Evolutionary conservation across 2,888 invertebrate species (phyloP).

Genomic region (Nebria salina): DNA sequence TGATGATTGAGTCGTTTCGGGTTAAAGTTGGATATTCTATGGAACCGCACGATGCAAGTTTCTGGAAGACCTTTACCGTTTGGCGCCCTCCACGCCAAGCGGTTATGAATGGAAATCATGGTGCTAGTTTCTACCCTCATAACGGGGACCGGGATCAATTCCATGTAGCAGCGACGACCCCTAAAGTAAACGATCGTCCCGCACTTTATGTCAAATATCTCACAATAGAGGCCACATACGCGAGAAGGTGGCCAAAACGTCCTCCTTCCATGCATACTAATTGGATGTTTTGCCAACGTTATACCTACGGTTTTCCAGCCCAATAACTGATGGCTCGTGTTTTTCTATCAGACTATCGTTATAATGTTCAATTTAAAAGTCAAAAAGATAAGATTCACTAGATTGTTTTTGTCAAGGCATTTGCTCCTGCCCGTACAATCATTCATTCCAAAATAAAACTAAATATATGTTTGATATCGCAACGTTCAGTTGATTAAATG

Average conservation of each 20-base stretch:
- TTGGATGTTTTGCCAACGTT: neutral
- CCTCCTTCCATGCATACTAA: constrained; percentile 42
- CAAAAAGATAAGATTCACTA: no score
- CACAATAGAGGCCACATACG: constrained; percentile 32
- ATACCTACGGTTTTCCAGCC: neutral
- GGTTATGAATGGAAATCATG: constrained; percentile 3
- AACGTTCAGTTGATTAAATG: no score
- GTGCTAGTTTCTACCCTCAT: constrained; percentile 9
- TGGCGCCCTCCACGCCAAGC: neutral
- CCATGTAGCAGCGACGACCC: constrained; percentile 24
- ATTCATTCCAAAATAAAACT: no score
- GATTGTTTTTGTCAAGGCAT: no score
- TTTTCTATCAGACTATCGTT: neutral
- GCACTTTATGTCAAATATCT: constrained; percentile 46
- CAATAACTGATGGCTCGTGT: neutral
- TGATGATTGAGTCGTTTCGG: neutral
- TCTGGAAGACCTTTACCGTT: neutral
- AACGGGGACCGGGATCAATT: constrained; percentile 31
- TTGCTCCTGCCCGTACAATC: no score
- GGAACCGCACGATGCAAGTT: neutral
- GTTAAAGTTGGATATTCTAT: neutral
- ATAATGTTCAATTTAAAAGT: no score
- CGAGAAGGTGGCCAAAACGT: constrained; percentile 4
- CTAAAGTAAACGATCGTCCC: constrained; percentile 43
- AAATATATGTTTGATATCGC: no score